A percentile compares a stretch with the other conserved stretches of the same genome.
phyloP scores from a whole-genome alignment of 2,113 vertebrate species.

The Austrofundulus limnaeus region DNA sequence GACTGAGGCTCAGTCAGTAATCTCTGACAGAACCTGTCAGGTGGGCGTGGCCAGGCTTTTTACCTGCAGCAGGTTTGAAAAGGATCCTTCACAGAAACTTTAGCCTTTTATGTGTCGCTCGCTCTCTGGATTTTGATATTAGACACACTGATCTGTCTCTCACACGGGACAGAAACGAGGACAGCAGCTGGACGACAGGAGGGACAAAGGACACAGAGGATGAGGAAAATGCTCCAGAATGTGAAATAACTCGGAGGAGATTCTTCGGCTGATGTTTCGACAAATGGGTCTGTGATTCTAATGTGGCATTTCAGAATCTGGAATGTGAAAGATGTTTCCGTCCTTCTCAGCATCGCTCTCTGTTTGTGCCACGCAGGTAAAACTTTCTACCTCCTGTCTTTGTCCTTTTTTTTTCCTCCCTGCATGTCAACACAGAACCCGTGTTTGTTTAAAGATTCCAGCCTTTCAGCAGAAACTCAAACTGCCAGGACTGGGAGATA shows the following conservation, averaged over 20 bases:
- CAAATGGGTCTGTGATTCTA: constrained; percentile 60
- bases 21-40: constrained; percentile 66
- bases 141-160: not conserved
- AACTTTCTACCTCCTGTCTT: constrained; percentile 17
- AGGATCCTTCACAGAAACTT: constrained; percentile 19
- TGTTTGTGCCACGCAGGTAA: constrained; percentile 65
- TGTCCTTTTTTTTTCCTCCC: not conserved
- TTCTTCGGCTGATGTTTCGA: constrained; percentile 40
- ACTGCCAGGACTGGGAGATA: not conserved
- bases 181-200: not conserved
- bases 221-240: constrained; percentile 15
- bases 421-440: not conserved
- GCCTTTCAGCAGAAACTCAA: constrained; percentile 2
- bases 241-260: constrained; percentile 43
- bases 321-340: constrained; percentile 54
- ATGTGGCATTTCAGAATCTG: constrained; percentile 64
- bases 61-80: constrained; percentile 41
- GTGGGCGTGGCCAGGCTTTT: constrained; percentile 48
- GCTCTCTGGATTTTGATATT: not conserved
- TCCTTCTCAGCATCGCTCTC: constrained; percentile 61
- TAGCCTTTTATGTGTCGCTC: not conserved
- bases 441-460: not conserved
- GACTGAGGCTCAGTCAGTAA: constrained; percentile 20
- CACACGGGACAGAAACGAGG: not conserved
- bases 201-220: not conserved